Evolutionary conservation across 2,797 vertebrate species (phyloP), one percentile per base, ranked within the genome.

Genomic region (Acrocephalus scirpaceus): DNA sequence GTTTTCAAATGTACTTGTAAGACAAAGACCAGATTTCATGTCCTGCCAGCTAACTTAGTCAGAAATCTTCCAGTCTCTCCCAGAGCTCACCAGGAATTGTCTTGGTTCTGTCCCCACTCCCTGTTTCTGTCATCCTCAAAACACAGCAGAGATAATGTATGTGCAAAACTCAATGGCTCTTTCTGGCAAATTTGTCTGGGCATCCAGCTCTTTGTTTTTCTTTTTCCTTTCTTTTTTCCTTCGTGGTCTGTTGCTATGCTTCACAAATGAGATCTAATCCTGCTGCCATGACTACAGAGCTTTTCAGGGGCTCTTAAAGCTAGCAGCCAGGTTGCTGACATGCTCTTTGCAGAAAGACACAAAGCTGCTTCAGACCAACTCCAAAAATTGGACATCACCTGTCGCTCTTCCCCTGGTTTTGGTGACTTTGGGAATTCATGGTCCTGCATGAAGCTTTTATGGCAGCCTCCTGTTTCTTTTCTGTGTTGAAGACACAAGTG

Each of bases 261-360:
- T 51, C 77, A 86, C 93, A 93, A 97, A 94, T 60, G 94, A 96
- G 94, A 95, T 87, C 93, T 93, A 88, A 93, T 95, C 92, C 90
- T 90, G 95, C 94, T 96, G 88, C 93, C 93, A 96, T 95, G 94
- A 88, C 93, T 95, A 97, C 96, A 95, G 60, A 82, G 93, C 94
- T 90, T 97, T 95, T 93, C 92, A 96, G 92, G 70, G 86, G 77
- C 88, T 95, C 86, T 92, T 92, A 88, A 95, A 76, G 92, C 90
- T 73, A 90, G 86, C 86, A 97, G 83, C 70, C 76, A 95, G 92
- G 76, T 93, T 95, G 90, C 90, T 88, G 88, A 84, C 88, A 86
- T 48, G 66, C 51, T 95, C 57, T 74, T 89, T 90, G 62, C 53
- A 74, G 82, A 78, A 95, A 75, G 90, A 94, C 86, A 86, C 79